Conservation (phyloP, 2,113 vertebrate genomes). For the Leptocoma aspasia region DNA sequence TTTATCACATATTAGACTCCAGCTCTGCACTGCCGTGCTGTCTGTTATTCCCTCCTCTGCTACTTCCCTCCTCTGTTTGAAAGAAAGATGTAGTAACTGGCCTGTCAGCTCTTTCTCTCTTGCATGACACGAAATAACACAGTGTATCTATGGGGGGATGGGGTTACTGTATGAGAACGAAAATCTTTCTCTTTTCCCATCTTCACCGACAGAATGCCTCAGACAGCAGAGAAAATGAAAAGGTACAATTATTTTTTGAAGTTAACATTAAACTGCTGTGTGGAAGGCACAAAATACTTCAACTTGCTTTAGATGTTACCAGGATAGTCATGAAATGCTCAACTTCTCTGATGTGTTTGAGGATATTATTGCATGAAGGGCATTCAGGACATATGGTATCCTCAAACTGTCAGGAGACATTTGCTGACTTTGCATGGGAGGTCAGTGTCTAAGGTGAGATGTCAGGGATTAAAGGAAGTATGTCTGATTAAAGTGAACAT, state of each 20-base stretch:
- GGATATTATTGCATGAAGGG: background rate
- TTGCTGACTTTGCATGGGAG: conserved; percentile 32
- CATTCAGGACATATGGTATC: background rate
- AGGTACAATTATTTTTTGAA: background rate
- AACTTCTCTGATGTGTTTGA: background rate
- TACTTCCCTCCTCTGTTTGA: background rate
- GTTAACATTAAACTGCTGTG: background rate
- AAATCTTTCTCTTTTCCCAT: background rate
- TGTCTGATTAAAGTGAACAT: conserved; percentile 44
- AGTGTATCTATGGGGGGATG: background rate
- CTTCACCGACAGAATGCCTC: background rate
- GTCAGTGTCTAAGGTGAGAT: conserved; percentile 43
- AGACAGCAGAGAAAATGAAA: background rate
- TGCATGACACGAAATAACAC: background rate
- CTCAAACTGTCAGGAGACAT: conserved; percentile 41
- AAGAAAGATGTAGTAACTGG: background rate
- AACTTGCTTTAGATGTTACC: background rate
- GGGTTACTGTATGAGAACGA: background rate
- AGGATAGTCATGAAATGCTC: background rate
- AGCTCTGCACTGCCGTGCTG: background rate
- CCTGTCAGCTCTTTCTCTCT: background rate
- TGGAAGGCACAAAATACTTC: background rate
- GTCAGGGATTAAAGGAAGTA: conserved; percentile 34
- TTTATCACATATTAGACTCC: background rate
- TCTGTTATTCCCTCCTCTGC: background rate